Percentiles rank a stretch among this genome's conserved stretches.
Evolutionary conservation across 1,140 invertebrate species (phyloP).

Genomic region (Aphaenogaster floridana): DNA sequence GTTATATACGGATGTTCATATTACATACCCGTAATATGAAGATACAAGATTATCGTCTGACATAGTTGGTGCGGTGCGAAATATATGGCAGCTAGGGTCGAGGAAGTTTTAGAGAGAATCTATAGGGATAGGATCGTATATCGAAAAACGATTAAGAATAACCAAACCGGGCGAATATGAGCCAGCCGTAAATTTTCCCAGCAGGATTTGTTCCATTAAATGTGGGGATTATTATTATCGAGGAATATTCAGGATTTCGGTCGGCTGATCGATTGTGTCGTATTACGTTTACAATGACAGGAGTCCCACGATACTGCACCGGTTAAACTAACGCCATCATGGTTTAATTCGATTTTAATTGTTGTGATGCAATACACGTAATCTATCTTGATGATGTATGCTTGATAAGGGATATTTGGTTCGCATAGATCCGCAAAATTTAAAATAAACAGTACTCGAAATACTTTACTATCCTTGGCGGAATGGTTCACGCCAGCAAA

Average conservation of each 20-base stretch:
- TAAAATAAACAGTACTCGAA: not conserved
- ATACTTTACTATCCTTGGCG: not conserved
- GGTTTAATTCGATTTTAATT: constrained; percentile 72
- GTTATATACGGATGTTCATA: constrained; percentile 27
- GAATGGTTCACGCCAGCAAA: not conserved
- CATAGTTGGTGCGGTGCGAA: constrained; percentile 40
- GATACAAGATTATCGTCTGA: constrained; percentile 65
- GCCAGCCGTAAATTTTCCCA: constrained; percentile 67
- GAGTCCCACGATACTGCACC: constrained; percentile 53
- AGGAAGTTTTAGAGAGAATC: constrained; percentile 53
- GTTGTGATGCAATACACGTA: constrained; percentile 36
- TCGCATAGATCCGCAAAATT: not conserved
- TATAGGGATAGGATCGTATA: constrained; percentile 45
- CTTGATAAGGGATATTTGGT: constrained; percentile 31
- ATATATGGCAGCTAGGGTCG: constrained; percentile 35
- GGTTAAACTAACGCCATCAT: constrained; percentile 53
- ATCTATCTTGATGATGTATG: constrained; percentile 42
- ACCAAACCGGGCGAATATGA: constrained; percentile 70
- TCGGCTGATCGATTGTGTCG: constrained; percentile 63
- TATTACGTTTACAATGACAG: constrained; percentile 71
- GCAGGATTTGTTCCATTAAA: constrained; percentile 72
- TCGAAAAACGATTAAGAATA: constrained; percentile 74
- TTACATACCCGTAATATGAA: constrained; percentile 55
- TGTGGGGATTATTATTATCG: constrained; percentile 74
- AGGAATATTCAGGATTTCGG: constrained; percentile 71